Percentiles rank a stretch among this genome's conserved stretches.
Conservation (phyloP, 2,113 vertebrate species). For the Enhydra lutris region DNA sequence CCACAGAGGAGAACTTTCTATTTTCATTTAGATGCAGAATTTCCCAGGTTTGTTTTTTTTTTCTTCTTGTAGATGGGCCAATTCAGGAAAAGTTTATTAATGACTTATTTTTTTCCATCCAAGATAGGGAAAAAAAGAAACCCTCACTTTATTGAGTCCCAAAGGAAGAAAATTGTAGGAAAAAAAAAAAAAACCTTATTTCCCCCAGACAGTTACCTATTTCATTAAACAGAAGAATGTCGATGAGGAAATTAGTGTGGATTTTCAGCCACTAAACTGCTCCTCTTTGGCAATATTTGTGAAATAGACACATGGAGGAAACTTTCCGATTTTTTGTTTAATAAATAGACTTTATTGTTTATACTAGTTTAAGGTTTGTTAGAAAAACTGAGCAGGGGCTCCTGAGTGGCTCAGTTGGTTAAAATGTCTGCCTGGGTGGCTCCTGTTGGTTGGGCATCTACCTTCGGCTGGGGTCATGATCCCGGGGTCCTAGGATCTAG, state of each 20-base stretch:
- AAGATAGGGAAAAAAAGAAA: neutral
- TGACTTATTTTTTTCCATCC: neutral
- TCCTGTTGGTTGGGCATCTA: neutral
- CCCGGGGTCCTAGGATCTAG: neutral
- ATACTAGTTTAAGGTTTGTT: neutral
- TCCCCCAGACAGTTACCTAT: neutral
- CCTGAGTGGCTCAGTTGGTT: neutral
- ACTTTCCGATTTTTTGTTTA: neutral
- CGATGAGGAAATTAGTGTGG: neutral
- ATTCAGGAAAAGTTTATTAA: neutral
- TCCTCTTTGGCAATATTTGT: neutral
- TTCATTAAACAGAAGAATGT: slow-evolving; percentile 20
- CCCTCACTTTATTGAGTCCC: neutral
- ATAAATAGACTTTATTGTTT: neutral
- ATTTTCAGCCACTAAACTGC: neutral
- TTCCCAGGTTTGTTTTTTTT: neutral
- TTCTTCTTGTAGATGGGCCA: neutral
- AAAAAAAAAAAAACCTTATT: neutral
- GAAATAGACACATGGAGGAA: neutral
- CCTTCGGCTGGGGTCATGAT: neutral
- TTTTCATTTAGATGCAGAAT: neutral
- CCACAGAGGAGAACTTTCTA: neutral
- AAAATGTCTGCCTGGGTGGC: neutral
- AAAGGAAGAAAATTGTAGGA: neutral
- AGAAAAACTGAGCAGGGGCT: neutral